phyloP scores from a whole-genome alignment of 2,888 invertebrate genomes.

The Elmis aenea region DNA sequence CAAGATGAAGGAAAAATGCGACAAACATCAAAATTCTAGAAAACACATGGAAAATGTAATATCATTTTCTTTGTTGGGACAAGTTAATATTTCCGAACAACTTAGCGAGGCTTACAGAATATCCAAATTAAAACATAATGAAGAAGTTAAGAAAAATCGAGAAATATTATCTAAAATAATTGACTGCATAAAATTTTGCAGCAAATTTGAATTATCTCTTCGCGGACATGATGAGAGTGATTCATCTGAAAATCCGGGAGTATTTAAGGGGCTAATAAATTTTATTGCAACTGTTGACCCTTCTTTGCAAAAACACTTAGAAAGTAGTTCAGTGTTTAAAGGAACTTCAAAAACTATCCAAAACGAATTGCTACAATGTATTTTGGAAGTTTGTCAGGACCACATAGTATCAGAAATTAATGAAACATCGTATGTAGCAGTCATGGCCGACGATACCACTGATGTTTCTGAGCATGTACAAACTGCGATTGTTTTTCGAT shows the following conservation, averaged over 20 bases:
- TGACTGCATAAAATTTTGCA: conserved; percentile 35
- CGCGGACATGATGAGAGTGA: conserved; percentile 32
- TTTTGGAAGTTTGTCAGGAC: conserved; percentile 29
- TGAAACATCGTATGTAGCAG: conserved; percentile 8
- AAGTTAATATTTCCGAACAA: conserved; percentile 17
- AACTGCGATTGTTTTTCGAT: conserved; percentile 24
- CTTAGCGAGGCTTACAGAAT: conserved; percentile 16
- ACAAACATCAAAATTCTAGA: neutral
- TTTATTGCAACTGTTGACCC: conserved; percentile 29
- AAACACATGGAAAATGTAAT: neutral
- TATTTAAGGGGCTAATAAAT: conserved; percentile 32
- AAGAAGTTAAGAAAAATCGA: conserved; percentile 25
- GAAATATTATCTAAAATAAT: conserved; percentile 30
- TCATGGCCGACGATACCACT: conserved; percentile 22
- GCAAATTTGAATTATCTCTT: conserved; percentile 32
- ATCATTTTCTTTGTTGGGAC: conserved; percentile 10
- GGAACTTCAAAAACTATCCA: conserved; percentile 33
- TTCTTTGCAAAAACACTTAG: conserved; percentile 27
- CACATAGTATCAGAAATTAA: conserved; percentile 23
- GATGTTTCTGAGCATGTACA: conserved; percentile 22
- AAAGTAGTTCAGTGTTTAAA: conserved; percentile 29
- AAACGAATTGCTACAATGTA: conserved; percentile 34
- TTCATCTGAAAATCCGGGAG: conserved; percentile 25
- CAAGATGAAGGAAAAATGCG: neutral
- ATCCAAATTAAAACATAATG: conserved; percentile 17